Base-by-base conservation (phyloP, 2,113 vertebrate genomes). In the Murina feae region DNA sequence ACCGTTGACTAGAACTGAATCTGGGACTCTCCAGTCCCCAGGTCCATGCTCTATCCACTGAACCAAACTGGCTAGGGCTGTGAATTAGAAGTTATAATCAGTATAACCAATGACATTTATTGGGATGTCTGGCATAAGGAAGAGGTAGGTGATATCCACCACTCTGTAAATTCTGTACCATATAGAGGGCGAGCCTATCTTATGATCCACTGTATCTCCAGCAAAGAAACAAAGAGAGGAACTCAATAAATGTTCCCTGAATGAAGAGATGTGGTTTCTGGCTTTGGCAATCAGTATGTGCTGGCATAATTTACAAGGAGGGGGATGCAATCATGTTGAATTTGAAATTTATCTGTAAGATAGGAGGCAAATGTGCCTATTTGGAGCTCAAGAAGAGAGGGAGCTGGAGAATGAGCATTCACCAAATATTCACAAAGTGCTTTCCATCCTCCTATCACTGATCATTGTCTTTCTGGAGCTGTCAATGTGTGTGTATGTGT, bases 321-420 rank as follows among this genome's bases (percentile, higher is more conserved):
- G 32, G 49, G 39, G 49, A 82, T 35, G 42, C 42, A 28, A 32
- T 75, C 51, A 53, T 72, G 28, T 49, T 65, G 51, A 84, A 65
- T 76, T 87, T 83, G 51, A 69, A 65, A 65, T 94, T 42, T 83
- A 72, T 83, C 78, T 87, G 51, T 90, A 76, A 63, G 51, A 4
- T 69, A 8, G 66, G 32, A 75, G 81, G 58, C 84, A 35, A 84
- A 44, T 75, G 32, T 81, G 47, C 68, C 32, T 69, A 75, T 66
- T 72, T 81, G 76, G 63, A 90, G 83, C 39, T 83, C 66, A 83
- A 63, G 71, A 71, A 82, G 90, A 95, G 44, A 65, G 35, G 78
- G 79, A 58, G 25, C 51, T 90, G 44, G 75, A 87, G 44, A 72
- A 10, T 32, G 82, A 87, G 16, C 25, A 71, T 78, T 71, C 60